Evolutionary conservation across 2,797 vertebrate genomes (phyloP).

Genomic region (Meriones psammophilus): DNA sequence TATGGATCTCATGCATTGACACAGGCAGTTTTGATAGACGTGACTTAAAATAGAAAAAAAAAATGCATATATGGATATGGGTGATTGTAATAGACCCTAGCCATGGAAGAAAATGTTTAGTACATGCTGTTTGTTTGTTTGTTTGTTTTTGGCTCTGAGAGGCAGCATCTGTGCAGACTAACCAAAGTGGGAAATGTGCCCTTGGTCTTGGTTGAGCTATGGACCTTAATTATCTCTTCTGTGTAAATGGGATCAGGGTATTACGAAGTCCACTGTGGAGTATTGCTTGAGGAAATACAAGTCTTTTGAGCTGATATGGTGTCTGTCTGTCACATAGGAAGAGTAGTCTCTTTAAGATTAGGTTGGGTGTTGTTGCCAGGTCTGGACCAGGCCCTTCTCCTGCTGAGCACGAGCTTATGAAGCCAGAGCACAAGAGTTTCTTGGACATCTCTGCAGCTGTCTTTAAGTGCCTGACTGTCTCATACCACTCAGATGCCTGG

Average conservation of each 20-base stretch:
- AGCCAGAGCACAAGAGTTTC: neutral
- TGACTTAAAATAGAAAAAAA: conserved; percentile 60
- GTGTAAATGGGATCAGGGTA: neutral
- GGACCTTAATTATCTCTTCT: neutral
- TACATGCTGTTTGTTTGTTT: neutral
- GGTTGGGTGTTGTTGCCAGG: neutral
- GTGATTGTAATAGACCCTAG: neutral
- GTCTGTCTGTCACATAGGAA: neutral
- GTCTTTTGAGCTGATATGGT: neutral
- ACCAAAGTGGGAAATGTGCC: neutral
- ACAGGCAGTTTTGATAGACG: conserved; percentile 63
- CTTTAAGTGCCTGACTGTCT: accelerated
- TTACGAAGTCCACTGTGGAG: neutral
- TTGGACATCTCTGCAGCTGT: neutral
- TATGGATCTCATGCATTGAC: conserved; percentile 21
- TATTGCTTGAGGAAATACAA: neutral
- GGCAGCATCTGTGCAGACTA: neutral
- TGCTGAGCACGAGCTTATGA: neutral
- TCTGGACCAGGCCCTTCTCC: neutral
- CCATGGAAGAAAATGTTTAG: neutral
- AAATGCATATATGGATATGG: conserved; percentile 38
- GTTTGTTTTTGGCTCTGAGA: neutral
- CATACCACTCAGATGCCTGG: accelerated
- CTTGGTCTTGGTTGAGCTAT: neutral
- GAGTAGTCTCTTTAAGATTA: neutral